These are phyloP conservation scores for Halyomorpha halys DNA, from an alignment of 1,140 invertebrate genomes.

Conservation along the genomic window DNA sequence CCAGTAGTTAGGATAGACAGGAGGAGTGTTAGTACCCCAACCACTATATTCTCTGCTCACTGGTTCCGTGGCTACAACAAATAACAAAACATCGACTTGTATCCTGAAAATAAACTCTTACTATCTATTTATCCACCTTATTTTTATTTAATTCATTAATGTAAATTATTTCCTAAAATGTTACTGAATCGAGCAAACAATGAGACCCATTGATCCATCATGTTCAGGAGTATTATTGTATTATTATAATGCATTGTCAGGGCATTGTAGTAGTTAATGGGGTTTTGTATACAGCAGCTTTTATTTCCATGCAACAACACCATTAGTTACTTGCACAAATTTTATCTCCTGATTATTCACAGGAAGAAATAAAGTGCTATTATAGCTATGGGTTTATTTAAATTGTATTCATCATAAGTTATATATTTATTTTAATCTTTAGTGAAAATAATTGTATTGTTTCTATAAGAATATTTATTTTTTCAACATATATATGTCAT, in stretches of 20 bases:
- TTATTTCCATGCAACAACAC: slow-evolving; percentile 14
- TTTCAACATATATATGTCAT: no score
- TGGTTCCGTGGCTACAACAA: slow-evolving; percentile 30
- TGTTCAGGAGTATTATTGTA: slow-evolving; percentile 1
- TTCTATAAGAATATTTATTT: no score
- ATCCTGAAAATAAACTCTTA: slow-evolving; percentile 8
- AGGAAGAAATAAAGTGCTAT: no score
- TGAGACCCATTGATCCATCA: neutral
- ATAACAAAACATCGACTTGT: slow-evolving; percentile 20
- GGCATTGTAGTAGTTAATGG: slow-evolving; percentile 1
- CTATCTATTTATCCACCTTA: no score
- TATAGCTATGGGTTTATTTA: no score
- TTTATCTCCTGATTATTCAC: no score
- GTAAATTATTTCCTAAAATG: no score
- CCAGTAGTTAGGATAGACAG: slow-evolving; percentile 30
- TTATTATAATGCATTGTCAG: slow-evolving; percentile 5
- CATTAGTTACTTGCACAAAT: slow-evolving; percentile 17
- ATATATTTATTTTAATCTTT: no score
- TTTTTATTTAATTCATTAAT: no score
- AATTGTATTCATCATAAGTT: no score
- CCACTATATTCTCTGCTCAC: slow-evolving; percentile 32
- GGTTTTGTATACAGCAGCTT: slow-evolving; percentile 5
- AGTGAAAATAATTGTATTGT: no score
- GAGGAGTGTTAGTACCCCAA: slow-evolving; percentile 28
- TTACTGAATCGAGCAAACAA: no score